Percentiles rank a stretch among this genome's conserved stretches.
phyloP scores from a whole-genome alignment of 1,140 invertebrate species.

The Battus philenor region DNA sequence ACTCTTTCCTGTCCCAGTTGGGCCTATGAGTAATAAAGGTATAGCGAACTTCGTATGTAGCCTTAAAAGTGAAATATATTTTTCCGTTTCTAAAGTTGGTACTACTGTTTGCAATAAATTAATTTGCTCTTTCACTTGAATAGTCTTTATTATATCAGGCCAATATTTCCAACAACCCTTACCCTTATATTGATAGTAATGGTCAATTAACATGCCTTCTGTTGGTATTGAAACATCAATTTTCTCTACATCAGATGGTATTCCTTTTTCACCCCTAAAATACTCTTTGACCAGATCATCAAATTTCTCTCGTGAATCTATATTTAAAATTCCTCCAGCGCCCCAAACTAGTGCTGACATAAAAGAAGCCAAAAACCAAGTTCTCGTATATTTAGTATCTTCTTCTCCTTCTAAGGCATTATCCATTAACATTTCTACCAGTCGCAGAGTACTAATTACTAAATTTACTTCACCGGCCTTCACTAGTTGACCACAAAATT shows the following conservation, averaged over 20 bases:
- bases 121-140: slow-evolving; percentile 78
- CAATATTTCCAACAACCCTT: slow-evolving; percentile 88
- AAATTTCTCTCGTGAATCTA: slow-evolving; percentile 83
- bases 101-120: slow-evolving; percentile 87
- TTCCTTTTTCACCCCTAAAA: slow-evolving; percentile 78
- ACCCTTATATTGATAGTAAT: slow-evolving; percentile 85
- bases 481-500: slow-evolving; percentile 81
- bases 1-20: slow-evolving; percentile 95
- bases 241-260: slow-evolving; percentile 81
- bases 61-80: slow-evolving; percentile 82
- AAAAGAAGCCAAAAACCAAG: slow-evolving; percentile 87
- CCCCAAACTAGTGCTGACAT: slow-evolving; percentile 89
- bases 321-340: slow-evolving; percentile 85
- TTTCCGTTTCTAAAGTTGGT: slow-evolving; percentile 90
- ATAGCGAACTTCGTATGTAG: slow-evolving; percentile 81
- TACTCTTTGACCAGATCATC: slow-evolving; percentile 79
- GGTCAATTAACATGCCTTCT: slow-evolving; percentile 88
- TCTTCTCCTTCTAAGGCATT: slow-evolving; percentile 81
- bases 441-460: slow-evolving; percentile 81
- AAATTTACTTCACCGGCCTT: slow-evolving; percentile 86
- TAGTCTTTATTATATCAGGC: slow-evolving; percentile 79
- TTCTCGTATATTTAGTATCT: slow-evolving; percentile 79
- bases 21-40: slow-evolving; percentile 88
- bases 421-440: slow-evolving; percentile 87
- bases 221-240: slow-evolving; percentile 83